Base-by-base conservation (phyloP, 2,888 invertebrate genomes). In the Drosophila anomelani region DNA sequence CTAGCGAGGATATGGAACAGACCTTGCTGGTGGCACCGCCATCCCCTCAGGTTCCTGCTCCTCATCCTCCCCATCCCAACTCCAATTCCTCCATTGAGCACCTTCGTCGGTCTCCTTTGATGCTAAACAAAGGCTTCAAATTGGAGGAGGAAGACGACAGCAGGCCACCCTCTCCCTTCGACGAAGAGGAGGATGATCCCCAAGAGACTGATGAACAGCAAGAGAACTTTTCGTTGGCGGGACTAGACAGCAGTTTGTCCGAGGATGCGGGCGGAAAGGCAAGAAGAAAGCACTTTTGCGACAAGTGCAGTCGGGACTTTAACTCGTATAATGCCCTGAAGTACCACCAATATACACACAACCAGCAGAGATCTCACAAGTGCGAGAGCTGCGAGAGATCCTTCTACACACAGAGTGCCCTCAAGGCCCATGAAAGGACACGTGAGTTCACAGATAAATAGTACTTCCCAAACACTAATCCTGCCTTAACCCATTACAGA, bases 351-450 rank as follows among this genome's bases (percentile, higher is more conserved):
- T 93, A 96, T 79, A 96, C 96, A 47, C 97, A 97, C 85, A 95
- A 95, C 9, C 96, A 96, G 4, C 95, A 95, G 89, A 94, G 96
- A 46, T 95, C 96, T 15, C 96, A 96, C 89, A 94, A 95, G 56
- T 97, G 97, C 88, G 94, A 95, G 64, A 95, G 95, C 17, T 97
- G 97, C 85, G 96, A 95, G 10, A 97, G 97, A 91, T 95, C 95
- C 47, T 97, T 97, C 92, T 97, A 96, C 88, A 96, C 97, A 0
- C 94, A 95, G 1, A 95, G 96, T 77, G 97, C 97, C 5, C 93
- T 97, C 9, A 97, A 96, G 94, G 96, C 96, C 2, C 97, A 98
- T 92, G 94, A 95, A 84, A 94, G 97, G 26, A 94, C 96, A 23
- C 97, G 85, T 86, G n/a, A 84, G 81, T 51, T 29, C 17, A 8